Evolutionary conservation across 2,888 invertebrate genomes (phyloP), one percentile per base, ranked within the genome.

Genomic region (Ypsolopha sequella): DNA sequence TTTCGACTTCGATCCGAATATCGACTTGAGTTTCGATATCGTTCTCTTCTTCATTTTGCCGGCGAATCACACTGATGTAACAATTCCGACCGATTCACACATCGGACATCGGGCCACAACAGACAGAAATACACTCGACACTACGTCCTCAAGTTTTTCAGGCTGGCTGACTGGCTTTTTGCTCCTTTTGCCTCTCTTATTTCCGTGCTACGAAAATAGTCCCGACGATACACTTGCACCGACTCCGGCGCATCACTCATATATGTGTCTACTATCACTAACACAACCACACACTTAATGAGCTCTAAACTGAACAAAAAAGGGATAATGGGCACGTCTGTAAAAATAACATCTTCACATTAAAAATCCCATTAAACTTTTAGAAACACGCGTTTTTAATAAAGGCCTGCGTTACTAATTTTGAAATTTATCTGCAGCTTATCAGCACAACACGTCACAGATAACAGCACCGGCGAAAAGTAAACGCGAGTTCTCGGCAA

Each of bases 121-220:
- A 67, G 77, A 79, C 81, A 73, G 67, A 84, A 85, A 85, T 84
- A 85, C 76, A 76, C 75, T 66, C 76, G 61, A 73, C 75, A 76
- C 76, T 71, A 73, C 80, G 79, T 79, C 78, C 79, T 79, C 79
- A 76, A 82, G 77, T 84, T 85, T 84, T 85, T 84, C 76, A 78
- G 76, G 66, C 76, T 71, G 76, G 66, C 76, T 71, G 78, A 70
- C 71, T 64, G 61, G 69, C 78, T 79, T 85, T 86, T 86, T 85
- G 84, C 76, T 84, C 81, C 82, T 85, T 82, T 85, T 85, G 78
- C 78, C 76, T 81, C 78, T 84, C 82, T 84, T 86, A 86, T 84
- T 86, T 86, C 86, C 85, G 86, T 86, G 79, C 78, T 80, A 84
- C 86, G 78, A 85, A 86, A 86, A 86, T 86, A 86, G 85, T 79